Evolutionary conservation across 2,113 vertebrate genomes (phyloP).

Genomic region (Osmerus mordax): DNA sequence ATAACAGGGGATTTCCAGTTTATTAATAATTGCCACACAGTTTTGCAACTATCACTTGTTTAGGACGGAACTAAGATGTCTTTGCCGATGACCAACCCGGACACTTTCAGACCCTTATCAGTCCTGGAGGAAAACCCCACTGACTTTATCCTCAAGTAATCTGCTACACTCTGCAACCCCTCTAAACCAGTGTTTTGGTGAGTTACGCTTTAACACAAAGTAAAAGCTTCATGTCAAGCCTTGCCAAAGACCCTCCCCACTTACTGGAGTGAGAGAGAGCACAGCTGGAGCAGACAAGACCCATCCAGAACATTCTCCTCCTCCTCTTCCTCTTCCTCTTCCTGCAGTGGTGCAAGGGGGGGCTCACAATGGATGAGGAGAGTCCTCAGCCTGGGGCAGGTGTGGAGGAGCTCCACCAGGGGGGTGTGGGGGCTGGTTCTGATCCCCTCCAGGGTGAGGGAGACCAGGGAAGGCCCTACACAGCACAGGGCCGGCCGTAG

Average conservation of each 20-base stretch:
- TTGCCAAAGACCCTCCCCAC: constrained; percentile 10
- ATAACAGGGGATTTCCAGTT: too few relatives aligned
- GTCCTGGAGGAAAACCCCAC: too few relatives aligned
- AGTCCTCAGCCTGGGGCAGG: constrained; percentile 62
- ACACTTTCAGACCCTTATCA: too few relatives aligned
- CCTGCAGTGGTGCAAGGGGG: constrained; percentile 14
- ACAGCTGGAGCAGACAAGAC: constrained; percentile 60
- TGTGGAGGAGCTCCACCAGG: constrained; percentile 55
- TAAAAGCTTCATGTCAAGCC: too few relatives aligned
- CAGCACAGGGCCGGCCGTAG: constrained; percentile 52
- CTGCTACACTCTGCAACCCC: too few relatives aligned
- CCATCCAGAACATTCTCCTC: constrained; percentile 27
- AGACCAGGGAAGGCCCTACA: constrained; percentile 55
- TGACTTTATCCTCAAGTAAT: too few relatives aligned
- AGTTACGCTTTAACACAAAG: too few relatives aligned
- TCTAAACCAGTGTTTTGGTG: too few relatives aligned
- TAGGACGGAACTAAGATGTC: too few relatives aligned
- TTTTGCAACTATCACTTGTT: too few relatives aligned
- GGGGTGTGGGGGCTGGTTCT: constrained; percentile 47
- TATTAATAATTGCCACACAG: too few relatives aligned
- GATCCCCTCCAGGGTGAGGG: constrained; percentile 68
- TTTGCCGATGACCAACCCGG: too few relatives aligned
- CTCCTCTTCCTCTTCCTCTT: constrained; percentile 24
- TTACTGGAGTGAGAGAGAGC: constrained; percentile 66
- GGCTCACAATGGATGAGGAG: constrained; percentile 62